A percentile compares a stretch with the other conserved stretches of the same genome.
Conservation (phyloP, 2,113 vertebrate species). For the Capreolus pygargus region DNA sequence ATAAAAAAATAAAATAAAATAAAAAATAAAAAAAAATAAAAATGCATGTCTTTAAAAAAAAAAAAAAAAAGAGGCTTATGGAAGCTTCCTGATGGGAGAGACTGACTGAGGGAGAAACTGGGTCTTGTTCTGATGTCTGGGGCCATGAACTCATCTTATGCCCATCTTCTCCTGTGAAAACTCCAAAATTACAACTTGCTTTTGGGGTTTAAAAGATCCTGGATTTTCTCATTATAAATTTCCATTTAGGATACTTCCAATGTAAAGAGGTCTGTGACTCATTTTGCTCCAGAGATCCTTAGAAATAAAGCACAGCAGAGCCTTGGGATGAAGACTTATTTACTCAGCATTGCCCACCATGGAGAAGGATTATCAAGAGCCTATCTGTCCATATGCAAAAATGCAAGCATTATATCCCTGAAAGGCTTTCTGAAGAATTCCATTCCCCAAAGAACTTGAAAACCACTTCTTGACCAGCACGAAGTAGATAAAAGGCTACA, state of each 20-base stretch:
- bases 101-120: not conserved
- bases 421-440: slow-evolving; percentile 99
- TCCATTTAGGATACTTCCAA: slow-evolving; percentile 99
- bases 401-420: slow-evolving; percentile 99
- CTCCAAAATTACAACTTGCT: not conserved
- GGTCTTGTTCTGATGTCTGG: not conserved
- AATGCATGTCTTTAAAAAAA: too few species aligned
- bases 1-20: too few species aligned
- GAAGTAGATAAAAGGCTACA: not conserved
- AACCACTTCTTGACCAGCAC: slow-evolving; percentile 93
- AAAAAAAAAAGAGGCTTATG: not conserved
- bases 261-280: slow-evolving; percentile 93
- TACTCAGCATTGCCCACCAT: slow-evolving; percentile 97
- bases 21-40: too few species aligned
- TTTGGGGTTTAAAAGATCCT: slow-evolving; percentile 84
- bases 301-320: slow-evolving; percentile 97
- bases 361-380: slow-evolving; percentile 98
- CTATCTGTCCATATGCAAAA: slow-evolving; percentile 99
- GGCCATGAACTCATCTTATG: not conserved
- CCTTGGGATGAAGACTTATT: slow-evolving; percentile 95
- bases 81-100: not conserved
- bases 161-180: not conserved
- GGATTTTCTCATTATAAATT: slow-evolving; percentile 99
- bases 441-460: slow-evolving; percentile 98
- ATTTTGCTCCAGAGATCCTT: slow-evolving; percentile 89